A percentile compares a stretch with the other conserved stretches of the same genome.
phyloP scores from a whole-genome alignment of 2,888 invertebrate genomes.

The Drosophila phalerata region DNA sequence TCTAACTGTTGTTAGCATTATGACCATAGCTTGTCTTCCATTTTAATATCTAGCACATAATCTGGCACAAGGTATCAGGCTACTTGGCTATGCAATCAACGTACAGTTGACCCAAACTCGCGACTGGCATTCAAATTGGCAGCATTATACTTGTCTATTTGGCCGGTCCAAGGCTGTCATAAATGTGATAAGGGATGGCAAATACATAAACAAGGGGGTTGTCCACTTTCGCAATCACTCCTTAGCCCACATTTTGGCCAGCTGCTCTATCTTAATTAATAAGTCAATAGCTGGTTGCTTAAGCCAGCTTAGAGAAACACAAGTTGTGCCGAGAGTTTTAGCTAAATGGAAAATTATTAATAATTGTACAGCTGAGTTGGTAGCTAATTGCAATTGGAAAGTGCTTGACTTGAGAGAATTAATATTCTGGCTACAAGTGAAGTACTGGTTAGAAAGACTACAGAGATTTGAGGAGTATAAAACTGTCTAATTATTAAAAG shows the following conservation, averaged over 20 bases:
- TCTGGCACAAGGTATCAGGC: constrained; percentile 43
- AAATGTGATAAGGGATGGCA: constrained; percentile 73
- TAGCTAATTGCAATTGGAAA: constrained; percentile 11
- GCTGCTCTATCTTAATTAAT: constrained; percentile 71
- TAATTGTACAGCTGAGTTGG: constrained; percentile 9
- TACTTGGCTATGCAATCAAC: constrained; percentile 68
- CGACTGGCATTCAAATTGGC: constrained; percentile 76
- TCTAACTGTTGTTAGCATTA: constrained; percentile 23
- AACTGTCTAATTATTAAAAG: neutral
- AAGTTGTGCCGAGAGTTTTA: constrained; percentile 13
- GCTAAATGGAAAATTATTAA: constrained; percentile 30
- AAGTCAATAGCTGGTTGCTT: constrained; percentile 69
- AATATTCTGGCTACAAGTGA: too few relatives aligned
- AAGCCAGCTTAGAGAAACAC: constrained; percentile 41
- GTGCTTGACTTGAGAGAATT: neutral
- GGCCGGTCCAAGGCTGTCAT: constrained; percentile 62
- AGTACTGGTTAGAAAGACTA: neutral
- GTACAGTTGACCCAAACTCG: constrained; percentile 46
- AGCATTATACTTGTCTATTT: constrained; percentile 51
- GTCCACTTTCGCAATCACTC: neutral
- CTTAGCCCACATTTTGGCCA: constrained; percentile 6
- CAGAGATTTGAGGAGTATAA: neutral
- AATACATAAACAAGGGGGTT: constrained; percentile 13
- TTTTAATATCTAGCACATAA: constrained; percentile 49
- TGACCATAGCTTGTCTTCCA: constrained; percentile 20